A percentile compares a stretch with the other conserved stretches of the same genome.
Conservation (phyloP, 1,140 invertebrate species). For the Caenorhabditis brenneri region DNA sequence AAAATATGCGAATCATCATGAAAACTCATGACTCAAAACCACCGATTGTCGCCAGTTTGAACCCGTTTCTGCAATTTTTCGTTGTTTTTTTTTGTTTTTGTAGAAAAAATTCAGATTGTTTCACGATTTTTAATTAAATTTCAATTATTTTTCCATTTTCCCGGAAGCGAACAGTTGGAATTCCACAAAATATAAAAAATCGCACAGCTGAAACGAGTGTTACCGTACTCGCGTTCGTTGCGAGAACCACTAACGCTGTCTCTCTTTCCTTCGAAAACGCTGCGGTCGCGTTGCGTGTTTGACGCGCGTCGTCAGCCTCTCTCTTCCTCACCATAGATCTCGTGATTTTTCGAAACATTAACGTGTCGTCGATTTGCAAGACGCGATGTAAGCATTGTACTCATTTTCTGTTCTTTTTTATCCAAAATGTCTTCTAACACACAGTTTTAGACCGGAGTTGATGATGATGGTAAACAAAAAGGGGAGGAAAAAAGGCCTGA, state of each 20-base stretch:
- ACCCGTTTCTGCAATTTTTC: neutral
- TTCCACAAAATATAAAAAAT: neutral
- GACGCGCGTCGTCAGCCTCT: neutral
- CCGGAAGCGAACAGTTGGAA: neutral
- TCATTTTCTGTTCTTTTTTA: slow-evolving; percentile 33
- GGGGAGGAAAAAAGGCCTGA: neutral
- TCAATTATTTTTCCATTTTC: neutral
- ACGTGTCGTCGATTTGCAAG: neutral
- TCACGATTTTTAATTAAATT: too few relatives aligned
- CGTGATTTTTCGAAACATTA: slow-evolving; percentile 32
- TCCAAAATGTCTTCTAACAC: slow-evolving; percentile 17
- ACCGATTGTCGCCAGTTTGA: neutral
- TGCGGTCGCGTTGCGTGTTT: neutral
- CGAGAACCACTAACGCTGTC: neutral
- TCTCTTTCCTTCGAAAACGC: neutral
- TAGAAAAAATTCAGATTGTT: too few relatives aligned
- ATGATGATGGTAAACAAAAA: neutral
- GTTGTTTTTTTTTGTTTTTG: neutral
- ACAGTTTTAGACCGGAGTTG: slow-evolving; percentile 12
- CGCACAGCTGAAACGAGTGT: slow-evolving; percentile 15
- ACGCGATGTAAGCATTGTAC: neutral
- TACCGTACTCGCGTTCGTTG: neutral
- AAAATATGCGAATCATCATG: slow-evolving; percentile 53
- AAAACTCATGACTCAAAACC: slow-evolving; percentile 20
- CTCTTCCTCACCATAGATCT: neutral